Base-by-base conservation (phyloP, 2,113 vertebrate genomes). In the Brachyhypopomus occidentalis region DNA sequence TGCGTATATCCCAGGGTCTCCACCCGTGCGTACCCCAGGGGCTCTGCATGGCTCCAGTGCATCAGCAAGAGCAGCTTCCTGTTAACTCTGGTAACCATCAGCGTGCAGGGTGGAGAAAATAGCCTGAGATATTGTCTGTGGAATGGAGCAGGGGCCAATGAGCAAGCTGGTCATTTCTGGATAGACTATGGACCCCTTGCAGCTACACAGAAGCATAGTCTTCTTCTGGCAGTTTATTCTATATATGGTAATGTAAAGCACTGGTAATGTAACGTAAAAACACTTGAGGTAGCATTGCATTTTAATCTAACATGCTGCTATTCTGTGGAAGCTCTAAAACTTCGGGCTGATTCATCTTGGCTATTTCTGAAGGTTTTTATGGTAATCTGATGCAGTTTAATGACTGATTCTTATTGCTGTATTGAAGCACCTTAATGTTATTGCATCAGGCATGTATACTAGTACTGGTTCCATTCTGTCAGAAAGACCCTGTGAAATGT, bases 21-120 rank as follows among this genome's bases (percentile, higher is more conserved):
- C 79, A 84, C 63, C 66, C 36, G 62, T 76, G 67, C 36, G 59
- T 75, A 81, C 71, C 62, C 78, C 85, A 73, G 80, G 75, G 20
- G 66, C 60, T 52, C 80, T 83, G 82, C 82, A 81, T 84, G 77
- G 84, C 81, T 78, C 66, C 67, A 71, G 64, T 77, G 85, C 82
- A 83, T 79, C 78, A 69, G 75, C 58, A 82, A 69, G 75, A 66
- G 36, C 63, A 34, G 56, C 55, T 80, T 75, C 52, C 48, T 62
- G 79, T 82, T 77, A 85, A 62, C 72, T 58, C 66, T 64, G 59
- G 62, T 56, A 22, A 55, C 25, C 16, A 45, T 8, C 45, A 55
- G 27, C 27, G 41, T 36, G 69, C 62, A 63, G 56, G 56, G 38
- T 64, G 62, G 17, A 63, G 41, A 66, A 58, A 59, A 83, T 70